These are phyloP conservation scores for Chromobotia macracanthus DNA, from an alignment of 2,797 vertebrate genomes.

Conservation along the genomic window DNA sequence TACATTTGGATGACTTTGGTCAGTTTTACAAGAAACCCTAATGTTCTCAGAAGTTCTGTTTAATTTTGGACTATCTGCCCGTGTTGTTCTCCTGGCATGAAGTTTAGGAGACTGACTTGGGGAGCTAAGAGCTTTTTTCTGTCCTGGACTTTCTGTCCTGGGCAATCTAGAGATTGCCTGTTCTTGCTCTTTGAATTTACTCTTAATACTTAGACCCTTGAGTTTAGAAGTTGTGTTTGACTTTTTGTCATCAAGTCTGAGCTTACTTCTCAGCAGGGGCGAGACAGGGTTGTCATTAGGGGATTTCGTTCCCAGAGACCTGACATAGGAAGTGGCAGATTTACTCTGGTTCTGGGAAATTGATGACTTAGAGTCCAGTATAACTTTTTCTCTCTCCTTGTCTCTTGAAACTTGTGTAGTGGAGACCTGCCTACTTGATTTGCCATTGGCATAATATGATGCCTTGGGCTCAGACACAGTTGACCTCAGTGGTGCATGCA, in stretches of 20 bases:
- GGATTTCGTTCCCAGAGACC: constrained; percentile 49
- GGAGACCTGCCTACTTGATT: constrained; percentile 39
- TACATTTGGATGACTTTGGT: constrained; percentile 35
- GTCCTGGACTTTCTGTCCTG: constrained; percentile 64
- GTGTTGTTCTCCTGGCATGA: constrained; percentile 64
- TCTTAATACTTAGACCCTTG: constrained; percentile 82
- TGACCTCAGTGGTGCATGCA: constrained; percentile 27
- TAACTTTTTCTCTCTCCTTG: constrained; percentile 70
- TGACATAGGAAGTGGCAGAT: constrained; percentile 56
- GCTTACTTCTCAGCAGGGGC: constrained; percentile 65
- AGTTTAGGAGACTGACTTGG: constrained; percentile 73
- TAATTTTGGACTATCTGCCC: constrained; percentile 63
- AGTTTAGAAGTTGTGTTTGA: constrained; percentile 75
- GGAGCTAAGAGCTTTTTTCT: constrained; percentile 70
- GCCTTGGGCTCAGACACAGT: constrained; percentile 49
- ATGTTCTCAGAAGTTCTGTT: constrained; percentile 57
- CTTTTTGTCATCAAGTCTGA: constrained; percentile 74
- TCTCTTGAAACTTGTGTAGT: constrained; percentile 56
- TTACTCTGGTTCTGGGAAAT: constrained; percentile 68
- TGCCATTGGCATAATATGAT: constrained; percentile 22
- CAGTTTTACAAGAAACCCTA: constrained; percentile 45
- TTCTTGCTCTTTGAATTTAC: constrained; percentile 74
- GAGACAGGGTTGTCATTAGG: constrained; percentile 66
- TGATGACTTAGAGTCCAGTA: constrained; percentile 61
- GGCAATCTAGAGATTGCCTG: constrained; percentile 49